Evolutionary conservation across 2,113 vertebrate genomes (phyloP).

Genomic region (Nothobranchius kuhntae): DNA sequence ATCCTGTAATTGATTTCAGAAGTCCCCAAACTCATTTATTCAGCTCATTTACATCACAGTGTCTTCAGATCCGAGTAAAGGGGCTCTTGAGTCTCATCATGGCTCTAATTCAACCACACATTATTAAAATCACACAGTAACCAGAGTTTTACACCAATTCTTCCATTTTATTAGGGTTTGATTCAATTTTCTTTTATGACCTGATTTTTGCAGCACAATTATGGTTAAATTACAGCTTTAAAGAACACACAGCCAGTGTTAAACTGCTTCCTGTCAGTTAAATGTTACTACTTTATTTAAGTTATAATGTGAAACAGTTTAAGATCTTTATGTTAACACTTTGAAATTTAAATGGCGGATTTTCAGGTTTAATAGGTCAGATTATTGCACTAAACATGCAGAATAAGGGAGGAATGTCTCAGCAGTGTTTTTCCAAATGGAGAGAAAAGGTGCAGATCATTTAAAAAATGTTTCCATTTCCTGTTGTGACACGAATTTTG

Average conservation of each 20-base stretch:
- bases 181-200: not conserved
- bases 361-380: too few relatives aligned
- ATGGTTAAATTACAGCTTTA: not conserved
- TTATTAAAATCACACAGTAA: not conserved
- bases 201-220: not conserved
- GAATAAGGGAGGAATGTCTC: slow-evolving; percentile 30
- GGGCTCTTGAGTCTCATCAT: slow-evolving; percentile 19
- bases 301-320: too few relatives aligned
- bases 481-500: slow-evolving; percentile 16
- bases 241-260: not conserved
- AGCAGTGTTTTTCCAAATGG: slow-evolving; percentile 32
- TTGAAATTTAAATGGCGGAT: too few relatives aligned
- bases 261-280: too few relatives aligned
- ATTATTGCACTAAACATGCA: slow-evolving; percentile 33
- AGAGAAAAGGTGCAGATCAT: not conserved
- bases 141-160: not conserved
- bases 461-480: not conserved
- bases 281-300: too few relatives aligned
- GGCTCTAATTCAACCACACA: not conserved
- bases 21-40: slow-evolving; percentile 32
- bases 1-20: slow-evolving; percentile 15
- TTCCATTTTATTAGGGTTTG: not conserved
- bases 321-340: too few relatives aligned
- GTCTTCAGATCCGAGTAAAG: slow-evolving; percentile 18
- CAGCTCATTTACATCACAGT: slow-evolving; percentile 56